Percentiles rank a stretch among this genome's conserved stretches.
Evolutionary conservation across 2,888 invertebrate genomes (phyloP).

Genomic region (Conchocele bisecta): DNA sequence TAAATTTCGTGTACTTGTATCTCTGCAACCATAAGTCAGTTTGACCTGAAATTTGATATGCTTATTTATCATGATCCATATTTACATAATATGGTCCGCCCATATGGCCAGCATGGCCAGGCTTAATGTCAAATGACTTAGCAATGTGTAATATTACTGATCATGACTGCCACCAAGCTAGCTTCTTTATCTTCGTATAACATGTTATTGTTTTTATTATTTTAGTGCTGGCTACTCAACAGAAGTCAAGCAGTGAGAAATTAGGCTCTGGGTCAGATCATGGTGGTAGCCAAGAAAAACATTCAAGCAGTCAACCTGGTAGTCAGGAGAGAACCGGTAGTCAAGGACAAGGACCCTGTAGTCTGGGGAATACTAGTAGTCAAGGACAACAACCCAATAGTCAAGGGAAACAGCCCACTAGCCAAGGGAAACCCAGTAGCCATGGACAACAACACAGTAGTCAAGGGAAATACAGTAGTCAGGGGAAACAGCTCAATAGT

Average conservation of each 20-base stretch:
- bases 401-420: too few relatives aligned
- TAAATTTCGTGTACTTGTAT: neutral
- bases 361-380: conserved; percentile 9
- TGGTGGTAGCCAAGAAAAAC: neutral
- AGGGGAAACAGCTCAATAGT: neutral
- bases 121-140: neutral
- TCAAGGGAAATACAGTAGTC: neutral
- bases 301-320: conserved; percentile 5
- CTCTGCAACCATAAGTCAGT: neutral
- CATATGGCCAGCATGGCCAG: too few relatives aligned
- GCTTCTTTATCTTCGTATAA: too few relatives aligned
- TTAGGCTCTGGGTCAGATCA: neutral
- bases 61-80: too few relatives aligned
- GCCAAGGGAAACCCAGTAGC: neutral
- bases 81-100: too few relatives aligned
- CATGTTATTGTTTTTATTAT: neutral
- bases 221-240: conserved; percentile 46
- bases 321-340: neutral
- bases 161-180: too few relatives aligned
- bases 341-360: neutral
- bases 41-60: too few relatives aligned
- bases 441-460: too few relatives aligned
- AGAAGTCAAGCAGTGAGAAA: conserved; percentile 17
- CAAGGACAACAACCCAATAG: too few relatives aligned
- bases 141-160: neutral